Evolutionary conservation across 2,888 invertebrate genomes (phyloP).

Genomic region (Pocota personata): DNA sequence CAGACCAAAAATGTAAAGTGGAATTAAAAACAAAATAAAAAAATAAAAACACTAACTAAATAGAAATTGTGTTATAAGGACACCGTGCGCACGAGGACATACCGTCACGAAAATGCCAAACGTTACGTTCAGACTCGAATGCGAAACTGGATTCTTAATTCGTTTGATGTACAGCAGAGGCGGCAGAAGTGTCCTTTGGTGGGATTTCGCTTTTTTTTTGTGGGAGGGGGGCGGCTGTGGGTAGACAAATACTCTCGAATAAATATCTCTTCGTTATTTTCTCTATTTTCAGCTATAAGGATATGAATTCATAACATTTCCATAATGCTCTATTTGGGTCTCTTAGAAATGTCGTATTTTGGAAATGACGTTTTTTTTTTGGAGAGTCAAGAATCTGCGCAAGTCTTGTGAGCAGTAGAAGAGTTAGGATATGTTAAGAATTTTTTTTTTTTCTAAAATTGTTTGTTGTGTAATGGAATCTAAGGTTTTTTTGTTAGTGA

Average conservation of each 20-base stretch:
- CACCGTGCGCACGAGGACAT: slow-evolving; percentile 58
- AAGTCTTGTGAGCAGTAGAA: slow-evolving; percentile 38
- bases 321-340: slow-evolving; percentile 5
- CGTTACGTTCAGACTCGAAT: slow-evolving; percentile 83
- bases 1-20: not conserved
- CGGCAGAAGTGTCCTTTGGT: slow-evolving; percentile 60
- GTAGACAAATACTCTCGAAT: slow-evolving; percentile 14
- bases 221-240: slow-evolving; percentile 11
- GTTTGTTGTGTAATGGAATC: slow-evolving; percentile 68
- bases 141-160: slow-evolving; percentile 81
- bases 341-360: slow-evolving; percentile 26
- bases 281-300: slow-evolving; percentile 65
- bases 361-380: no score
- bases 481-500: not conserved
- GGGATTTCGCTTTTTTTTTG: slow-evolving; percentile 20
- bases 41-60: slow-evolving; percentile 27
- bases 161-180: slow-evolving; percentile 62
- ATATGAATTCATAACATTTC: slow-evolving; percentile 5
- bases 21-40: slow-evolving; percentile 13
- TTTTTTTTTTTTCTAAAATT: slow-evolving; percentile 1
- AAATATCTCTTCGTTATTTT: slow-evolving; percentile 12
- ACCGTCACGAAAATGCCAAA: slow-evolving; percentile 79
- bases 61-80: slow-evolving; percentile 41
- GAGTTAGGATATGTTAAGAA: not conserved
- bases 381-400: slow-evolving; percentile 30